These are phyloP conservation scores for Galerucella nymphaeae DNA, from an alignment of 2,888 invertebrate genomes.

Conservation along the genomic window DNA sequence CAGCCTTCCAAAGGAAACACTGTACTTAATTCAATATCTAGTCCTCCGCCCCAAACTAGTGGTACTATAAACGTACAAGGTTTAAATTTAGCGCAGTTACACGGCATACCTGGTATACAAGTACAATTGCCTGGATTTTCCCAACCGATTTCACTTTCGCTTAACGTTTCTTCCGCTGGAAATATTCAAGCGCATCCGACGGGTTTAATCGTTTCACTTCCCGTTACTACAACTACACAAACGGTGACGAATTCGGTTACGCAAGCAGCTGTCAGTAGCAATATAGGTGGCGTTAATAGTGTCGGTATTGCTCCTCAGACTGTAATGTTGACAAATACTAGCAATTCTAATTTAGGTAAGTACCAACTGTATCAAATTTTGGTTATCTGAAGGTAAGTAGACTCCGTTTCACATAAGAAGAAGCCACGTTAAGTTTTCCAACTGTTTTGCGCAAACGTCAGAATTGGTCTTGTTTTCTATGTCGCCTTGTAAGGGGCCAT, in stretches of 20 bases:
- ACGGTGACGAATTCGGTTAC: slow-evolving; percentile 62
- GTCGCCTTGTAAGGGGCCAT: too few relatives aligned
- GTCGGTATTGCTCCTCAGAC: slow-evolving; percentile 56
- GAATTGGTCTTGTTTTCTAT: too few relatives aligned
- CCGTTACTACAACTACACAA: slow-evolving; percentile 59
- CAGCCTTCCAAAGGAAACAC: slow-evolving; percentile 55
- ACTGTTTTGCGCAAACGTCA: too few relatives aligned
- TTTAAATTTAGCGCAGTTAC: slow-evolving; percentile 77
- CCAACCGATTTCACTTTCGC: slow-evolving; percentile 85
- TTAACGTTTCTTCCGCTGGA: slow-evolving; percentile 77
- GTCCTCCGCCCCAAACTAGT: slow-evolving; percentile 64
- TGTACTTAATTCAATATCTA: slow-evolving; percentile 70
- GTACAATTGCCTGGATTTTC: slow-evolving; percentile 85
- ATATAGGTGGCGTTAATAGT: slow-evolving; percentile 40
- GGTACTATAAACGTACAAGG: slow-evolving; percentile 71
- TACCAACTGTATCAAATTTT: neutral
- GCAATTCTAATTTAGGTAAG: slow-evolving; percentile 60
- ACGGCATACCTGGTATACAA: slow-evolving; percentile 78
- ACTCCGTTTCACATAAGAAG: too few relatives aligned
- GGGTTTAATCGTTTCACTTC: slow-evolving; percentile 62
- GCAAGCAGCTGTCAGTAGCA: slow-evolving; percentile 49
- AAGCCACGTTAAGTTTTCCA: too few relatives aligned
- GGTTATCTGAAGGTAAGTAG: too few relatives aligned
- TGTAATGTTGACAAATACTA: slow-evolving; percentile 60
- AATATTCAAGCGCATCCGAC: slow-evolving; percentile 66